phyloP scores from a whole-genome alignment of 2,888 invertebrate species.

The Choreutis nemorana region DNA sequence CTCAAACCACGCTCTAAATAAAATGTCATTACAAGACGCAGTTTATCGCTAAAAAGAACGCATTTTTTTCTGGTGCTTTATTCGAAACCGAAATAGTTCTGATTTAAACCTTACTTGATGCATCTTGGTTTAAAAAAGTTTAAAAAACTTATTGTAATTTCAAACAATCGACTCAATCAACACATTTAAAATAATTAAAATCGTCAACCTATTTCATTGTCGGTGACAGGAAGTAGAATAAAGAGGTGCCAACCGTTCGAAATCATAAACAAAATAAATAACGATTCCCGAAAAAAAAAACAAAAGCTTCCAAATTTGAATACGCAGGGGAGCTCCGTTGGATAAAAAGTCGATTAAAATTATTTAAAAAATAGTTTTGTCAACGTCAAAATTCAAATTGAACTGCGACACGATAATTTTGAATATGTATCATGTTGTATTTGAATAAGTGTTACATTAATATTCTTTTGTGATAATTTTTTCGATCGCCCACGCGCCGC shows the following conservation, averaged over 20 bases:
- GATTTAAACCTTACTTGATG: no score
- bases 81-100: no score
- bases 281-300: constrained; percentile 32
- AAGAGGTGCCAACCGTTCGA: constrained; percentile 33
- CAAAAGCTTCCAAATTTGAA: constrained; percentile 46
- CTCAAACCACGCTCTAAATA: no score
- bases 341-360: constrained; percentile 35
- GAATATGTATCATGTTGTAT: constrained; percentile 57
- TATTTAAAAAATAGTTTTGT: constrained; percentile 34
- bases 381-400: constrained; percentile 51
- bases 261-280: constrained; percentile 52
- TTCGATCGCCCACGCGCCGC: constrained; percentile 54
- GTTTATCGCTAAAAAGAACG: no score
- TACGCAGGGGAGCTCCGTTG: constrained; percentile 18
- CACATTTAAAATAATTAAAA: no score
- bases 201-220: no score
- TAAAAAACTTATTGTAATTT: no score
- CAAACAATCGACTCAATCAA: no score
- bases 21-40: no score
- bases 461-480: constrained; percentile 64
- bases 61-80: no score
- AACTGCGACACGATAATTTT: constrained; percentile 53
- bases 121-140: no score
- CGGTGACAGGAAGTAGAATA: constrained; percentile 55
- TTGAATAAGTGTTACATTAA: constrained; percentile 65